Percentiles rank a stretch among this genome's conserved stretches.
These are phyloP conservation scores for Pseudopipra pipra DNA, from an alignment of 2,113 vertebrate genomes.

Conservation along the genomic window DNA sequence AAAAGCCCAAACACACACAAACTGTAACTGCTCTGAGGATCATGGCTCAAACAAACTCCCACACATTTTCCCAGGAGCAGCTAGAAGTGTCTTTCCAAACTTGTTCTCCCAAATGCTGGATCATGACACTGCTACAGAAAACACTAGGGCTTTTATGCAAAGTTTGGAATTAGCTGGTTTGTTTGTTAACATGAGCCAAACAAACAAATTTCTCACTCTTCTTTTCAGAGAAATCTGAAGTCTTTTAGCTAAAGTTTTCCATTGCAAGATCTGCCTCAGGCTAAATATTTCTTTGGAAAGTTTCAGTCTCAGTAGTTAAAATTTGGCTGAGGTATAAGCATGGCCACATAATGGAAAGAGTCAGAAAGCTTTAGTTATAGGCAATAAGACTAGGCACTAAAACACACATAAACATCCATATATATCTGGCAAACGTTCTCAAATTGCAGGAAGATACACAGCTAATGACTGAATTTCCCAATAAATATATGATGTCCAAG, in stretches of 20 bases:
- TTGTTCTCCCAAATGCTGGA: background rate
- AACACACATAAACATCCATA: background rate
- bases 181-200: background rate
- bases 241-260: slow-evolving; percentile 7
- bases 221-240: background rate
- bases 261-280: background rate
- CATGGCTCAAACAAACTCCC: background rate
- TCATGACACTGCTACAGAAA: background rate
- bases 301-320: background rate
- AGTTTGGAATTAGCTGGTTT: background rate
- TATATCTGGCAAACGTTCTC: background rate
- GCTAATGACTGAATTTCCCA: background rate
- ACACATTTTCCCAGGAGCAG: background rate
- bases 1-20: background rate
- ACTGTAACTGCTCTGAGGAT: background rate
- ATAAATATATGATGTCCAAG: background rate
- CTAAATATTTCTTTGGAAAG: slow-evolving; percentile 12
- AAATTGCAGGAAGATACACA: background rate
- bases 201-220: background rate
- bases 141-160: background rate
- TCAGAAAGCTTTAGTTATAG: background rate
- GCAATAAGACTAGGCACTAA: background rate
- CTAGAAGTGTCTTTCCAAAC: background rate
- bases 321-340: background rate
- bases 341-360: slow-evolving; percentile 1